These are phyloP conservation scores for Zeugodacus cucurbitae DNA, from an alignment of 1,140 invertebrate genomes.

Conservation along the genomic window DNA sequence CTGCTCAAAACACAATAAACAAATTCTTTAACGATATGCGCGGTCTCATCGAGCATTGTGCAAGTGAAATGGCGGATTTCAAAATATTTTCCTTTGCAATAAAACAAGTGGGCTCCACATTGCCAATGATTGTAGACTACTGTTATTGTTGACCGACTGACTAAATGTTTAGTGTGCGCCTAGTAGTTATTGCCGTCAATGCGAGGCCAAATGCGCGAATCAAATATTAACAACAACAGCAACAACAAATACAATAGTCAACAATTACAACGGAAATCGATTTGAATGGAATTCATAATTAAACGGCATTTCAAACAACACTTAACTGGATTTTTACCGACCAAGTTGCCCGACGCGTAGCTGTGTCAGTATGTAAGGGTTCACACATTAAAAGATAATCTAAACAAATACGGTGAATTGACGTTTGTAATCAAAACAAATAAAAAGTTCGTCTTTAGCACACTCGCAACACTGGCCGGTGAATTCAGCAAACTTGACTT, in stretches of 20 bases:
- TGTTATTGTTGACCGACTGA: background rate
- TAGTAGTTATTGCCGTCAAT: background rate
- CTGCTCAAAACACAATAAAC: slow-evolving; percentile 64
- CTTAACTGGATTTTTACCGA: background rate
- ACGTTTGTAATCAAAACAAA: background rate
- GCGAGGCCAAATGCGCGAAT: background rate
- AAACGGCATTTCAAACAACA: background rate
- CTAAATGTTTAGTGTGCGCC: background rate
- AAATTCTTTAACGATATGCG: slow-evolving; percentile 64
- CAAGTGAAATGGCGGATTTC: background rate
- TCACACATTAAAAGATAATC: background rate
- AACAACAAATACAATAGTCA: background rate
- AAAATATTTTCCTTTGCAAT: background rate
- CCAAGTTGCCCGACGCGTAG: background rate
- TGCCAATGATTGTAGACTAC: background rate
- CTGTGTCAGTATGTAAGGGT: background rate
- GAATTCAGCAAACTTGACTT: no score
- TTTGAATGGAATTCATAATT: slow-evolving; percentile 3
- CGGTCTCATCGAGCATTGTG: slow-evolving; percentile 44
- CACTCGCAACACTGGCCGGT: no score
- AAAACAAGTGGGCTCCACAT: background rate
- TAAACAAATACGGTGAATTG: no score
- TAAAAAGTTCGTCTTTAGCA: background rate
- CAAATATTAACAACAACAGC: background rate
- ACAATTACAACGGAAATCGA: background rate